Percentiles rank a stretch among this genome's conserved stretches.
phyloP scores from a whole-genome alignment of 2,113 vertebrate species.

The Saccopteryx bilineata region DNA sequence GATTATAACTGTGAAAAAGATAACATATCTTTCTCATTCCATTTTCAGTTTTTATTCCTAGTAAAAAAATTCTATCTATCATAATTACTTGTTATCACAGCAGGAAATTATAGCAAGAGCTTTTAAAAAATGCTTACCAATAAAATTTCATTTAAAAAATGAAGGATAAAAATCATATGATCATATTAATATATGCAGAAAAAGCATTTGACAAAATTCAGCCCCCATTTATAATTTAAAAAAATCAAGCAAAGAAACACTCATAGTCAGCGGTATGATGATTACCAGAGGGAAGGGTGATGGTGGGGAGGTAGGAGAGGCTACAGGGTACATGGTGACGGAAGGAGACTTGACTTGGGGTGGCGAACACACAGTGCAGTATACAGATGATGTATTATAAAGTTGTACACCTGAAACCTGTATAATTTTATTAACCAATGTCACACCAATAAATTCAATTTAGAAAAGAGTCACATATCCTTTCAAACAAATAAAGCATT shows the following conservation, averaged over 20 bases:
- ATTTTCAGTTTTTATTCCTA: conserved; percentile 56
- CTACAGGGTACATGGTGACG: too few species aligned
- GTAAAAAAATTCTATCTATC: conserved; percentile 22
- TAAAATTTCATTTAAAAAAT: background rate
- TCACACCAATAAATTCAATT: too few species aligned
- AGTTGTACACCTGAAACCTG: too few species aligned
- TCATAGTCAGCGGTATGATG: background rate
- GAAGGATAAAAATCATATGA: background rate
- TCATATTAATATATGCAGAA: background rate
- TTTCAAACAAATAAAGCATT: too few species aligned
- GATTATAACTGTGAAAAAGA: conserved; percentile 62
- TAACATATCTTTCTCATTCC: conserved; percentile 59
- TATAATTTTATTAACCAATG: too few species aligned
- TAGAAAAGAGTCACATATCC: too few species aligned
- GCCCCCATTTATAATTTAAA: background rate
- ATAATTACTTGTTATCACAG: conserved; percentile 60
- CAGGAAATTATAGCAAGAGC: conserved; percentile 39
- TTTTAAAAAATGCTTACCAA: background rate
- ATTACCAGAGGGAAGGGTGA: background rate
- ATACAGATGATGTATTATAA: too few species aligned
- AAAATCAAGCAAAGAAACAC: background rate
- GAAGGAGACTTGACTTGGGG: too few species aligned
- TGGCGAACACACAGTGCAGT: too few species aligned
- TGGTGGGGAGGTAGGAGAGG: too few species aligned
- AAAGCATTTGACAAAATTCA: background rate